A percentile compares a stretch with the other conserved stretches of the same genome.
These are phyloP conservation scores for Sinocyclocheilus anshuiensis DNA, from an alignment of 2,113 vertebrate species.

Conservation along the genomic window DNA sequence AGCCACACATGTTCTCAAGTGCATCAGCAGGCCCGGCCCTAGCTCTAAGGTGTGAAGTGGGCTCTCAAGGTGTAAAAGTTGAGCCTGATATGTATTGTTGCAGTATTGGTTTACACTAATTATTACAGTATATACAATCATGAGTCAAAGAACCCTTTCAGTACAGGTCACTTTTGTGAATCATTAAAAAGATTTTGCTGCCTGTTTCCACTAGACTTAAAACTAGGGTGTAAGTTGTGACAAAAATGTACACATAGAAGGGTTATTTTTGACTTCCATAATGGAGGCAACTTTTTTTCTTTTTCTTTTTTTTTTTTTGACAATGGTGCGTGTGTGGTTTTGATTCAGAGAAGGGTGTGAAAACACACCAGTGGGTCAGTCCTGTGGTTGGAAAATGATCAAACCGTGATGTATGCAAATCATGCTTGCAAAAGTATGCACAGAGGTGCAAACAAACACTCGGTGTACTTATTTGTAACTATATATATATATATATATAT, in stretches of 20 bases:
- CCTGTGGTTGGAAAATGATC: slow-evolving; percentile 12
- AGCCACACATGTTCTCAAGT: neutral
- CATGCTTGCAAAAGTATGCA: neutral
- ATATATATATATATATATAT: no score
- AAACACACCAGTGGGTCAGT: neutral
- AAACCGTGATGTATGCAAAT: neutral
- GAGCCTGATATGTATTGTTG: neutral
- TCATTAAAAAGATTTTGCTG: neutral
- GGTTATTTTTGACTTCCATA: neutral
- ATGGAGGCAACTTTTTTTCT: neutral
- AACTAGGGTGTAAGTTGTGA: neutral
- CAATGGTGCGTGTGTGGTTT: neutral
- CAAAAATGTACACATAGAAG: neutral
- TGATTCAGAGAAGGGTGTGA: neutral
- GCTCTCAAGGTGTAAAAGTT: neutral
- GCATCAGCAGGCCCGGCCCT: neutral
- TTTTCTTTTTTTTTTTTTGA: no score
- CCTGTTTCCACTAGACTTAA: neutral
- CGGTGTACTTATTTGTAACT: no score
- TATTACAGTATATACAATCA: neutral
- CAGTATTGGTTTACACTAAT: neutral
- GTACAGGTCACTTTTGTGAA: neutral
- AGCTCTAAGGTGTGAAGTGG: neutral
- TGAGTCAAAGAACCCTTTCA: neutral
- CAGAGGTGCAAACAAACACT: neutral